Evolutionary conservation across 2,888 invertebrate genomes (phyloP), one percentile per base, ranked within the genome.

Genomic region (Barypeithes pellucidus): DNA sequence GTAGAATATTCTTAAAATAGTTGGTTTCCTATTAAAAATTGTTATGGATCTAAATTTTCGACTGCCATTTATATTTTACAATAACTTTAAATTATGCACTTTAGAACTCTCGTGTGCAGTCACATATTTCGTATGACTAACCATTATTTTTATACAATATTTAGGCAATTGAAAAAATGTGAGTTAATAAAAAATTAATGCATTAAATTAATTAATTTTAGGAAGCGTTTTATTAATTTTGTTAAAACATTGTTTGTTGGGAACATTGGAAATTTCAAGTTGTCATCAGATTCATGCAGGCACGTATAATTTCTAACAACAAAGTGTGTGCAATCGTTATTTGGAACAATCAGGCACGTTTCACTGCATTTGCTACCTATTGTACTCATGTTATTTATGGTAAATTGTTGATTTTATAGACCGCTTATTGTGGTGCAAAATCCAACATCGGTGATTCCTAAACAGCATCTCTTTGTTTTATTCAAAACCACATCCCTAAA

Each of bases 221-320:
- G 11, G n/a, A 39, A 39, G 1, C 39, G 2, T 12, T 39, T 39
- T 8, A 39, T 39, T 39, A 29, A 29, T 29, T 4, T 29, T 5
- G 29, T 29, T 29, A 29, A 29, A 5, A 29, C 29, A 1, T 29
- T 9, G 7, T 20, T 20, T 8, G 11, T 47, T 20, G 9, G 11
- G 12, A 20, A 47, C 20, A 47, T 20, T 8, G 3, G 9, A 47
- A 47, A 47, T 47, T 47, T 47, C 47, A 8, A 20, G 11, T 47
- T 20, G 20, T 47, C 47, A 16, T 47, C 9, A 16, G 7, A 18
- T 47, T 47, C 47, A 11, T 47, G 20, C 9, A 47, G 9, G 11
- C 47, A 47, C 0, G 47, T 18, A 47, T 47, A 47, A 47, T 47
- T 47, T 20, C 20, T 47, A 20, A 47, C 47, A 47, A 47, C 9